Conservation (phyloP, 2,888 invertebrate species). For the Papilio elwesi region DNA sequence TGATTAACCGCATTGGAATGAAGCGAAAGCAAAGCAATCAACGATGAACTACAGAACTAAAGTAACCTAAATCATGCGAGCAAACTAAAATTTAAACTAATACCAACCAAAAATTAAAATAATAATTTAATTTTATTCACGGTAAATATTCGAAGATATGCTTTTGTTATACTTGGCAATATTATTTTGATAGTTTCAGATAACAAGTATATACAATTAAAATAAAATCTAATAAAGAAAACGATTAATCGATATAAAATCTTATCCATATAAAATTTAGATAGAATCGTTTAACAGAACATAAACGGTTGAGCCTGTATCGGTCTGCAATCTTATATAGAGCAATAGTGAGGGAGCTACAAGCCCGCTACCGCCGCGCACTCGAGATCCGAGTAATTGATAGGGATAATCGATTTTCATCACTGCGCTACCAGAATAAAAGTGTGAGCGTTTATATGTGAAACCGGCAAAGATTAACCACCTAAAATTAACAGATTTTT, state of each 20-base stretch:
- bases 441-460: constrained; percentile 45
- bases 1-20: too few species aligned
- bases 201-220: too few species aligned
- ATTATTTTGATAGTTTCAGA: too few species aligned
- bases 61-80: too few species aligned
- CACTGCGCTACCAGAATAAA: constrained; percentile 40
- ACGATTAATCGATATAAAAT: constrained; percentile 6
- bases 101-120: too few species aligned
- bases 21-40: too few species aligned
- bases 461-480: constrained; percentile 35
- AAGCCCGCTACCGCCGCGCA: constrained; percentile 44
- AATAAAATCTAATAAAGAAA: neutral
- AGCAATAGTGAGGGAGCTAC: constrained; percentile 40
- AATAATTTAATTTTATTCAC: too few species aligned
- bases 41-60: too few species aligned
- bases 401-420: constrained; percentile 48
- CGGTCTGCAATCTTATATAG: constrained; percentile 43
- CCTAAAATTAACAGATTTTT: neutral
- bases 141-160: too few species aligned
- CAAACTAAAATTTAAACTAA: too few species aligned
- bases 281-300: constrained; percentile 42
- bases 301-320: constrained; percentile 38
- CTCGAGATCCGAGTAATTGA: constrained; percentile 45
- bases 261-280: constrained; percentile 28
- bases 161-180: too few species aligned